phyloP scores from a whole-genome alignment of 2,888 invertebrate genomes.

The Lagria hirta region DNA sequence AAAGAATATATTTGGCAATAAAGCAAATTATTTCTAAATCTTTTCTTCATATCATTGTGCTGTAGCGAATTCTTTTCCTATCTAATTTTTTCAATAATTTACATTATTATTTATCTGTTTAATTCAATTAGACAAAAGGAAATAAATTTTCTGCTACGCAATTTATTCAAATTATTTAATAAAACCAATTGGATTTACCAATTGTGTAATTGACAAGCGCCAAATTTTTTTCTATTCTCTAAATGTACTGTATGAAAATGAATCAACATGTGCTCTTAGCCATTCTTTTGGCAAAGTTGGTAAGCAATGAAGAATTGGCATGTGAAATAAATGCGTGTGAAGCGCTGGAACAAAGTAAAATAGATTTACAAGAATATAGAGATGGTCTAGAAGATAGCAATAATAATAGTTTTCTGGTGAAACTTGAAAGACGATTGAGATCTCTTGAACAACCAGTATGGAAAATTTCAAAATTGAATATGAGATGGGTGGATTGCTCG shows the following conservation, averaged over 20 bases:
- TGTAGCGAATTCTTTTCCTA: too few species aligned
- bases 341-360: constrained; percentile 54
- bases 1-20: too few species aligned
- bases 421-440: constrained; percentile 64
- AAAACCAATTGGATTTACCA: constrained; percentile 23
- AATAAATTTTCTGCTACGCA: constrained; percentile 33
- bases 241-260: too few species aligned
- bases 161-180: constrained; percentile 36
- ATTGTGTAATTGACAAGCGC: constrained; percentile 20
- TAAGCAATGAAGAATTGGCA: constrained; percentile 42
- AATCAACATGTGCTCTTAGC: too few species aligned
- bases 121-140: too few species aligned
- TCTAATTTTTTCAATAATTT: too few species aligned
- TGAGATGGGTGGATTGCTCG: constrained; percentile 65
- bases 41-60: too few species aligned
- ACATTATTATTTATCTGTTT: too few species aligned
- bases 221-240: constrained; percentile 18
- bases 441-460: constrained; percentile 74
- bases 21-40: too few species aligned
- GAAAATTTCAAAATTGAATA: constrained; percentile 61
- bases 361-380: constrained; percentile 38
- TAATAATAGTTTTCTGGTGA: constrained; percentile 52
- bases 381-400: constrained; percentile 47
- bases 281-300: constrained; percentile 1
- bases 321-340: constrained; percentile 60